Evolutionary conservation across 2,797 vertebrate genomes (phyloP), one percentile per base, ranked within the genome.

Genomic region (Hoplostethus atlanticus): DNA sequence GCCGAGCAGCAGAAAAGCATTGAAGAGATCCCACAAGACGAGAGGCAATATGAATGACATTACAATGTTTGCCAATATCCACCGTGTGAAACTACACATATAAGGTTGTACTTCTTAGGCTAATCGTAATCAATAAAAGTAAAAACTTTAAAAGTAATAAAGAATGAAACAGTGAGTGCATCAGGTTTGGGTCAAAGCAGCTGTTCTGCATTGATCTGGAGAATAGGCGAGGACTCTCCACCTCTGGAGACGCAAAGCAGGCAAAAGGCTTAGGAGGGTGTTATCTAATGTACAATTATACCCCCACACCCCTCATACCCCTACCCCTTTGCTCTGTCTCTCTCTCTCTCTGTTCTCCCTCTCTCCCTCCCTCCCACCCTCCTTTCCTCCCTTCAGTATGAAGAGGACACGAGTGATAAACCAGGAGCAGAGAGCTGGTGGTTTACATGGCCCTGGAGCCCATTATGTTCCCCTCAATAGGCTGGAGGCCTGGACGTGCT

Each of bases 391-490:
- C 73, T 68, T 81, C 64, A 68, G 80, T 72, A 81, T 84, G 85
- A 91, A 79, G 84, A 89, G 87, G 87, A 93, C 87, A 91, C 76
- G 81, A 85, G 89, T 84, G 87, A 93, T 92, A 90, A 93, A 92
- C 74, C 83, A 71, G 72, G 71, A 88, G 91, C 85, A 87, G 88
- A 88, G 90, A 92, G 90, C 77, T 61, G 69, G 46, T 78, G 77
- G 80, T 91, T 92, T 91, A 92, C 90, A 91, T 86, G 89, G 86
- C 91, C 90, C 91, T 69, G 85, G 84, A 92, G 86, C 87, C 93
- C 93, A 93, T 94, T 95, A 93, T 91, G 92, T 85, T 86, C 86
- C 76, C 87, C 83, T 90, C 90, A 89, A 91, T 87, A 84, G 89
- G 88, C 86, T 84, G 81, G 77, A 88, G 85, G 83, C 88, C 77